phyloP scores from a whole-genome alignment of 2,797 vertebrate genomes.

The Lagorchestes hirsutus region DNA sequence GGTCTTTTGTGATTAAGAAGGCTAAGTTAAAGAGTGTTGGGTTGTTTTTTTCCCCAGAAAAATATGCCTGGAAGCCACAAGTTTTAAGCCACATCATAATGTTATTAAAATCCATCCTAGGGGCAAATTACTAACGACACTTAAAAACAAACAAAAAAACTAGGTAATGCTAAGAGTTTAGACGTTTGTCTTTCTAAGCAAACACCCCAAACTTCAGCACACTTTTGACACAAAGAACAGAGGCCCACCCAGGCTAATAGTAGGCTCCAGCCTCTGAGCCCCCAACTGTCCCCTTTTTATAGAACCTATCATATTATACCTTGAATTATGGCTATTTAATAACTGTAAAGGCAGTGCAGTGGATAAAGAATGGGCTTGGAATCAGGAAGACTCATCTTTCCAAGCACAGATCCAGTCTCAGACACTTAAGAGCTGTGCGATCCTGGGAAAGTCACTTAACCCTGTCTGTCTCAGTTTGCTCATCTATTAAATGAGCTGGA shows the following conservation, averaged over 20 bases:
- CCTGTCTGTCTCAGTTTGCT: background rate
- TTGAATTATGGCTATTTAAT: background rate
- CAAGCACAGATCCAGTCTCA: background rate
- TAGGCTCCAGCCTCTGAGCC: background rate
- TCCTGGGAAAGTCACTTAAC: background rate
- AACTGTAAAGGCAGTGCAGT: background rate
- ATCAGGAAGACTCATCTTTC: background rate
- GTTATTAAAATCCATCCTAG: background rate
- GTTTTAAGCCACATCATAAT: background rate
- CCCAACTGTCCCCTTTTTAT: background rate
- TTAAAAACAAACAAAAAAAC: background rate
- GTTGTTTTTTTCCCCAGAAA: background rate
- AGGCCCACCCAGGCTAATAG: too few relatives aligned
- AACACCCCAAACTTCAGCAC: background rate
- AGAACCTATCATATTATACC: background rate
- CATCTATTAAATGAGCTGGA: background rate
- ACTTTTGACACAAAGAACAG: background rate
- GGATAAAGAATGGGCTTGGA: background rate
- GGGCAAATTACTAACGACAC: background rate
- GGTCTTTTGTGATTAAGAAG: background rate
- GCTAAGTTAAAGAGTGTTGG: background rate
- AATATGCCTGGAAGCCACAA: background rate
- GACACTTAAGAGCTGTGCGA: background rate
- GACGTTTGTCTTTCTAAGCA: background rate
- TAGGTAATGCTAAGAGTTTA: background rate